Evolutionary conservation across 2,797 vertebrate genomes (phyloP).

Genomic region (Tauraco hartlaubi): DNA sequence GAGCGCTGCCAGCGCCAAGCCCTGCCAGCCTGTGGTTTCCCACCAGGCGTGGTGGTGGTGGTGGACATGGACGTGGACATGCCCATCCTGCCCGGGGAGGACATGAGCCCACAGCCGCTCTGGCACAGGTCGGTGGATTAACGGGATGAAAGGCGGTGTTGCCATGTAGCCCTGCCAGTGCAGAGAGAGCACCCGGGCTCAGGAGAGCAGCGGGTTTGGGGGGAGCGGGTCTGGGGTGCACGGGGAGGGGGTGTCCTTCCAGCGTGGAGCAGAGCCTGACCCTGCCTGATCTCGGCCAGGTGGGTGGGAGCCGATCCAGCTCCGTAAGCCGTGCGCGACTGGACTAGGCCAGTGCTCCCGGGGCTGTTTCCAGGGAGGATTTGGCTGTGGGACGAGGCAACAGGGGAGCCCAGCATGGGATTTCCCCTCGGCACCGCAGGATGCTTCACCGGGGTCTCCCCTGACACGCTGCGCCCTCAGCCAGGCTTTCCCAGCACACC

Average conservation of each 20-base stretch:
- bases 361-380: not conserved
- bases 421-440: not conserved
- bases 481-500: too few relatives aligned
- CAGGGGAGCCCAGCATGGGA: rapidly evolving
- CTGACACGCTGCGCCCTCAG: rapidly evolving
- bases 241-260: not conserved
- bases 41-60: not conserved
- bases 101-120: rapidly evolving
- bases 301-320: not conserved
- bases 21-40: not conserved
- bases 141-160: not conserved
- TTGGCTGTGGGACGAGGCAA: not conserved
- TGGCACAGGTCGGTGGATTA: not conserved
- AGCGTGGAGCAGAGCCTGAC: not conserved
- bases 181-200: not conserved
- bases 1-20: not conserved
- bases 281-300: not conserved
- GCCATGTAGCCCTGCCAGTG: not conserved
- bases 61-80: not conserved
- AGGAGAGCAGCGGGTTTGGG: not conserved
- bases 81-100: not conserved
- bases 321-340: not conserved
- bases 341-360: not conserved
- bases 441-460: rapidly evolving
- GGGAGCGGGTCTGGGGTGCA: not conserved